Conservation (phyloP, 2,113 vertebrate genomes). For the Bufo gargarizans region DNA sequence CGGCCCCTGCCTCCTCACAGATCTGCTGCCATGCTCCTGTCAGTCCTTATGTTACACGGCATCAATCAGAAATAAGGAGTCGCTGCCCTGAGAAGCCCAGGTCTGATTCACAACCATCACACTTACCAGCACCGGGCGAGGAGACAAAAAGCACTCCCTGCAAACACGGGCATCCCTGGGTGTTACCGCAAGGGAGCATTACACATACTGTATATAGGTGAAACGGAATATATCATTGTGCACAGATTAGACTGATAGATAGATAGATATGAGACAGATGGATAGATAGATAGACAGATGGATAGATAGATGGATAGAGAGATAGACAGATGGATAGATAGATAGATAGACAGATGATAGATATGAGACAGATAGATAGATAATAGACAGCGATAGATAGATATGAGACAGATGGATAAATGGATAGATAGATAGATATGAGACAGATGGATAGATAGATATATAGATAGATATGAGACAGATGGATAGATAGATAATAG, state of each 20-base stretch:
- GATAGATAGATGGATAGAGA: no score
- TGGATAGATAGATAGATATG: no score
- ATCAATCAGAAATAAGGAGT: slow-evolving; percentile 85
- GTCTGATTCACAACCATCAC: slow-evolving; percentile 90
- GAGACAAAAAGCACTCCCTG: slow-evolving; percentile 52
- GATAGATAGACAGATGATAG: no score
- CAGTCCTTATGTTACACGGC: slow-evolving; percentile 84
- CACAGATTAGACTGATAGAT: not conserved
- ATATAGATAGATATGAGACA: no score
- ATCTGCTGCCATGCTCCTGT: slow-evolving; percentile 79
- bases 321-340: no score
- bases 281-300: no score
- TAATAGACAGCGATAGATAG: no score
- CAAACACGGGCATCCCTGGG: not conserved
- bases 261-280: not conserved
- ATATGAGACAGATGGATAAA: no score
- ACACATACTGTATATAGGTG: no score
- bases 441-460: no score
- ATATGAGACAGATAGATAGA: not conserved
- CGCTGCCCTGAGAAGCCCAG: slow-evolving; percentile 80
- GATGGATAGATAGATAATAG: no score
- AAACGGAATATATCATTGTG: no score
- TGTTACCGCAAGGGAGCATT: not conserved
- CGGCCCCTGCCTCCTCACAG: slow-evolving; percentile 68
- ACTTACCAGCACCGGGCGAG: slow-evolving; percentile 73